Evolutionary conservation across 2,888 invertebrate genomes (phyloP).

Genomic region (Schrankia costaestrigalis): DNA sequence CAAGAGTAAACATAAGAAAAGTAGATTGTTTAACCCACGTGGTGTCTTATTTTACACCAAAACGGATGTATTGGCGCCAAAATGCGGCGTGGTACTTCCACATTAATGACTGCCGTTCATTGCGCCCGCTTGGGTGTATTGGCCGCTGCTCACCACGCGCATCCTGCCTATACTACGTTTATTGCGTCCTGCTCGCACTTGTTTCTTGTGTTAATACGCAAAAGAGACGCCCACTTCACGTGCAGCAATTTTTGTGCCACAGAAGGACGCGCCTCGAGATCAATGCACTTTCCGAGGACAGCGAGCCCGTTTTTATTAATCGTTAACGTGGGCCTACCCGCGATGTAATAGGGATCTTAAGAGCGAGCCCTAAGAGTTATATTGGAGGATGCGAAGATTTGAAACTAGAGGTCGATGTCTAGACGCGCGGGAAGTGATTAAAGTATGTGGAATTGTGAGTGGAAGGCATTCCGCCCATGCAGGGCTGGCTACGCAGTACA

Average conservation of each 20-base stretch:
- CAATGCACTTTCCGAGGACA: constrained; percentile 80
- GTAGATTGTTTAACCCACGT: constrained; percentile 4
- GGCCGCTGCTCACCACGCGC: constrained; percentile 74
- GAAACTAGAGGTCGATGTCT: constrained; percentile 54
- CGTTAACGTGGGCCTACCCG: constrained; percentile 47
- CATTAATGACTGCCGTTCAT: constrained; percentile 73
- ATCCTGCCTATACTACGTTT: constrained; percentile 75
- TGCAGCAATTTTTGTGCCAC: constrained; percentile 76
- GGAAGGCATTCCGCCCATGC: constrained; percentile 54
- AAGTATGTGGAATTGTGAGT: constrained; percentile 53
- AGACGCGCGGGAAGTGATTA: constrained; percentile 72
- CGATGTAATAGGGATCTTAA: constrained; percentile 60
- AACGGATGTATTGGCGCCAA: constrained; percentile 68
- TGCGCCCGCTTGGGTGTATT: constrained; percentile 78
- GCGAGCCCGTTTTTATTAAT: constrained; percentile 72
- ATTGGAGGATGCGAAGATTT: constrained; percentile 37
- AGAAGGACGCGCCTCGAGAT: constrained; percentile 76
- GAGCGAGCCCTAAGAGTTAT: constrained; percentile 49
- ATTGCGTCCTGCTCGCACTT: constrained; percentile 62
- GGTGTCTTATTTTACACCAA: constrained; percentile 17
- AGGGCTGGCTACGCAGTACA: constrained; percentile 31
- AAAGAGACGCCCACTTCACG: constrained; percentile 68
- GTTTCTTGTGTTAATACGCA: constrained; percentile 40
- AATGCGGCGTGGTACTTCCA: constrained; percentile 66
- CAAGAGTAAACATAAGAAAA: not conserved